Percentiles rank a stretch among this genome's conserved stretches.
Conservation (phyloP, 2,113 vertebrate genomes). For the Atherinomorus stipes region DNA sequence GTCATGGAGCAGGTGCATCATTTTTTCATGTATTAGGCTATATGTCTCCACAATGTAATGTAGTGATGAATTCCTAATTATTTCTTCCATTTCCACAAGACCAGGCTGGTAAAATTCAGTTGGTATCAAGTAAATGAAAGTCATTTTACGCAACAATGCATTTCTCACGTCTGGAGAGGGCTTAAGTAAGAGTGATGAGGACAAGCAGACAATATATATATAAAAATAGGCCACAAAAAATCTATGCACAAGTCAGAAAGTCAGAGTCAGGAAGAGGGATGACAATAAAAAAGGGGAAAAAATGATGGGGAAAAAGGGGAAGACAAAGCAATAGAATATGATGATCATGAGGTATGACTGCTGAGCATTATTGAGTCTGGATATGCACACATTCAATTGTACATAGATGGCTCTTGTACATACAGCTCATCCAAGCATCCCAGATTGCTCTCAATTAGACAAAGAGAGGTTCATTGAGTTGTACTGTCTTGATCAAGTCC, state of each 20-base stretch:
- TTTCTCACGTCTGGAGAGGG: too few species aligned
- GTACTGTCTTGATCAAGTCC: conserved; percentile 2
- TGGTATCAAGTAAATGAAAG: background rate
- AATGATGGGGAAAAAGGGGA: conserved; percentile 9
- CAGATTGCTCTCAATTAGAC: background rate
- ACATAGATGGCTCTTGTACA: conserved; percentile 9
- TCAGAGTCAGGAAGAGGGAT: conserved; percentile 15
- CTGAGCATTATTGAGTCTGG: conserved; percentile 26
- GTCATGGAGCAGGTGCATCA: background rate
- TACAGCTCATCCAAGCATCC: background rate
- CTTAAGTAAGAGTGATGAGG: conserved; percentile 11
- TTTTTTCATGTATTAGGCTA: too few species aligned
- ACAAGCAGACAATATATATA: conserved; percentile 28
- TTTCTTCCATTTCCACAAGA: too few species aligned
- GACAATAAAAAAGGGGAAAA: conserved; percentile 33
- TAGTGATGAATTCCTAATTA: too few species aligned
- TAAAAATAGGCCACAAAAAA: conserved; percentile 56
- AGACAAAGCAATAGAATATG: conserved; percentile 8
- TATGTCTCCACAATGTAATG: too few species aligned
- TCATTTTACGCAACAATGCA: background rate
- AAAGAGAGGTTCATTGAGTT: background rate
- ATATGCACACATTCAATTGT: background rate
- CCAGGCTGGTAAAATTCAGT: background rate
- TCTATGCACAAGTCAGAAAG: conserved; percentile 58
- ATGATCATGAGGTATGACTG: conserved; percentile 11